phyloP scores from a whole-genome alignment of 2,797 vertebrate species.

The Dicrostonyx torquatus region DNA sequence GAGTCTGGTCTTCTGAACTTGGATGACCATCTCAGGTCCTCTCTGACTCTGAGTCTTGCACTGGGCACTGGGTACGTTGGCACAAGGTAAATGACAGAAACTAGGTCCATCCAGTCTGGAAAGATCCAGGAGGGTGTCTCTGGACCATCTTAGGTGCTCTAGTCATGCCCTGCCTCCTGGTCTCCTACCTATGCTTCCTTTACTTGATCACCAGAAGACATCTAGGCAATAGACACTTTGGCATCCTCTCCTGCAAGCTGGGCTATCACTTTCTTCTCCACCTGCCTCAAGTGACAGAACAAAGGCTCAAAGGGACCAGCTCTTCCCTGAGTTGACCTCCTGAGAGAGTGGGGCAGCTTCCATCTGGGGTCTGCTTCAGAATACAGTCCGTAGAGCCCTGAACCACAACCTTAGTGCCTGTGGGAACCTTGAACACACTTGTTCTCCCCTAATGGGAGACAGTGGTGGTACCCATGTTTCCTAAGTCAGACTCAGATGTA shows the following conservation, averaged over 20 bases:
- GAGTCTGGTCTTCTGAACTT: not conserved
- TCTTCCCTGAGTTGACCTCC: no score
- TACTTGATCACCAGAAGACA: rapidly evolving
- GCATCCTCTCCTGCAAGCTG: not conserved
- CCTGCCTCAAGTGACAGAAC: no score
- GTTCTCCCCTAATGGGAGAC: rapidly evolving
- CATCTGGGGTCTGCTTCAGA: not conserved
- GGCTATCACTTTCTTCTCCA: not conserved
- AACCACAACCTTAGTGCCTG: not conserved
- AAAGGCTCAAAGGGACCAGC: not conserved
- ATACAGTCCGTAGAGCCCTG: no score
- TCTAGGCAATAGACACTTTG: not conserved
- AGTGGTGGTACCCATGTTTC: not conserved
- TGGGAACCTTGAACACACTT: rapidly evolving
- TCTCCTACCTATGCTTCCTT: rapidly evolving
- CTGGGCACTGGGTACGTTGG: no score
- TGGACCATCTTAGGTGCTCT: not conserved
- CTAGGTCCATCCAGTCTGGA: not conserved
- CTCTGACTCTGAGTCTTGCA: not conserved
- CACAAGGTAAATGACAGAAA: not conserved
- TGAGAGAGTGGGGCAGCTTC: not conserved
- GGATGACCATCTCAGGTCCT: no score
- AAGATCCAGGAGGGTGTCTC: no score
- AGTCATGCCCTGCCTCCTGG: rapidly evolving
- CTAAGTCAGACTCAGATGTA: not conserved